Conservation (phyloP, 2,113 vertebrate genomes). For the Salvelinus fontinalis region DNA sequence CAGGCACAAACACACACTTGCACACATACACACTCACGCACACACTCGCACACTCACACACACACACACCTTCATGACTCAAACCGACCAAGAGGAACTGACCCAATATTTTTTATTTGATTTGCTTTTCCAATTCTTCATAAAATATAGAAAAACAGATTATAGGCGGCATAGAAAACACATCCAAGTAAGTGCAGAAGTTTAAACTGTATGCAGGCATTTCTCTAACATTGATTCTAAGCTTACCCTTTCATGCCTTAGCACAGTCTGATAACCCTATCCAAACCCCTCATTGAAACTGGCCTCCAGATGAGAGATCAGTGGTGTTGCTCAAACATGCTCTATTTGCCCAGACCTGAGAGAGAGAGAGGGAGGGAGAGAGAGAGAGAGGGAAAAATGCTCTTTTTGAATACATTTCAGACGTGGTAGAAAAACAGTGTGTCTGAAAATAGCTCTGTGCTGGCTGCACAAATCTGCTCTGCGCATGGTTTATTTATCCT, state of each 20-base stretch:
- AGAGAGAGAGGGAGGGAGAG: background rate
- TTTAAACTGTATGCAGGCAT: background rate
- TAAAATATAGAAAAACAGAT: background rate
- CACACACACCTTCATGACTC: slow-evolving; percentile 44
- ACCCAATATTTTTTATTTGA: background rate
- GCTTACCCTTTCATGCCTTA: background rate
- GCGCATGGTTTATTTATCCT: slow-evolving; percentile 71
- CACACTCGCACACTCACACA: slow-evolving; percentile 51
- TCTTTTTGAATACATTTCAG: slow-evolving; percentile 55
- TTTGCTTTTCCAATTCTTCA: background rate
- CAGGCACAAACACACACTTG: slow-evolving; percentile 51
- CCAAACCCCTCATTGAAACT: slow-evolving; percentile 21
- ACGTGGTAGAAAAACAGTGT: slow-evolving; percentile 23
- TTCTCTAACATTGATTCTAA: background rate
- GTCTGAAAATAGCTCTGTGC: slow-evolving; percentile 62
- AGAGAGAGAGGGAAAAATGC: slow-evolving; percentile 1
- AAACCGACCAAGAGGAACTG: slow-evolving; percentile 10
- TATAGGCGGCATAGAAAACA: background rate
- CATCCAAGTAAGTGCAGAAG: background rate
- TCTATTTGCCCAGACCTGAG: slow-evolving; percentile 50
- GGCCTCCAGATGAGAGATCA: slow-evolving; percentile 2
- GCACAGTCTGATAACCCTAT: slow-evolving; percentile 1
- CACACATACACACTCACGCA: slow-evolving; percentile 27
- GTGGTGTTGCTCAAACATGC: slow-evolving; percentile 51
- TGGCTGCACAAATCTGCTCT: slow-evolving; percentile 52